Evolutionary conservation across 2,888 invertebrate genomes (phyloP).

Genomic region (Luperina testacea): DNA sequence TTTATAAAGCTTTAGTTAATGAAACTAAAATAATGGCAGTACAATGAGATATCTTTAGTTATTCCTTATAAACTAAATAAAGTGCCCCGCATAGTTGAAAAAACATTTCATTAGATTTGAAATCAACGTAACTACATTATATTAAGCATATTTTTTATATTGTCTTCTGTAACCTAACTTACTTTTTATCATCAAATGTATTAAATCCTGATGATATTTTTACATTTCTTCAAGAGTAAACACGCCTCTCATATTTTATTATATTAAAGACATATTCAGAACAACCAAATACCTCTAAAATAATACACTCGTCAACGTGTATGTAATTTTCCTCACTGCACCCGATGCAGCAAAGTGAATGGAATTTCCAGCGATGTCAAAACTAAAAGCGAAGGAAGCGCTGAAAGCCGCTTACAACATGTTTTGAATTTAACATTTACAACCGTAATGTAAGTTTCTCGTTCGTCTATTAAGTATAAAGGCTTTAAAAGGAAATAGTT

Average conservation of each 20-base stretch:
- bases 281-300: background rate
- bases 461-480: slow-evolving; percentile 1
- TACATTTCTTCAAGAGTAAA: background rate
- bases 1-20: no score
- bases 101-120: no score
- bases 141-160: background rate
- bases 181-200: background rate
- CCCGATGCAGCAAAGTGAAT: slow-evolving; percentile 16
- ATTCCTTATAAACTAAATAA: no score
- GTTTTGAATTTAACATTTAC: slow-evolving; percentile 44
- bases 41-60: no score
- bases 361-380: slow-evolving; percentile 27
- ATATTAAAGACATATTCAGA: background rate
- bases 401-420: slow-evolving; percentile 30
- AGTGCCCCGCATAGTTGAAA: no score
- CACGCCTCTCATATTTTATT: background rate
- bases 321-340: slow-evolving; percentile 9
- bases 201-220: background rate
- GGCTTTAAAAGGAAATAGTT: background rate
- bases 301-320: slow-evolving; percentile 18
- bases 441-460: slow-evolving; percentile 9
- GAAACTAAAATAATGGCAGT: no score
- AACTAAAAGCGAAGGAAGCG: slow-evolving; percentile 18
- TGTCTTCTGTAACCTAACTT: background rate
- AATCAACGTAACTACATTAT: background rate